Conservation (phyloP, 35 echinoderm and acorn worm genomes). For the Heliocidaris erythrogramma region DNA sequence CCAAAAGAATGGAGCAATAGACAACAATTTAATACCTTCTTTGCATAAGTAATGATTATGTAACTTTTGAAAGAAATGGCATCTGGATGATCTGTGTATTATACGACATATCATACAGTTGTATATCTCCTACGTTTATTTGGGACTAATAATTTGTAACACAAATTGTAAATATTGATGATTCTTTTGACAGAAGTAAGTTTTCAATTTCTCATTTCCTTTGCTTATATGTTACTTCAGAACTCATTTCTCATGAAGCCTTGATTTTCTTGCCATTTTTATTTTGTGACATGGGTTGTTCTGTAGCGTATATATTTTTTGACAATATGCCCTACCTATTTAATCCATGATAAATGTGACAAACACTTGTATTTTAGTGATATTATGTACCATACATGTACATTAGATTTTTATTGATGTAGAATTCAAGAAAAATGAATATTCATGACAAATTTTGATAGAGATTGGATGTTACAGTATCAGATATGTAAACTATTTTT, state of each 20-base stretch:
- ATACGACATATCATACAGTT: too few species aligned
- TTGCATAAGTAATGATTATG: not conserved
- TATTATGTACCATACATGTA: too few species aligned
- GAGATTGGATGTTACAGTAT: too few species aligned
- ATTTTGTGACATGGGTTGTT: not conserved
- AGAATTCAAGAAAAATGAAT: too few species aligned
- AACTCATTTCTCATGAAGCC: not conserved
- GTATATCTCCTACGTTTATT: not conserved
- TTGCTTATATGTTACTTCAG: not conserved
- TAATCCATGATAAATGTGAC: not conserved
- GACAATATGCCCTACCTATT: not conserved
- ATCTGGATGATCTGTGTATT: not conserved
- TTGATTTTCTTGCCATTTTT: conserved; percentile 4
- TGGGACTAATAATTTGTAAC: not conserved
- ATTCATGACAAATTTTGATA: too few species aligned
- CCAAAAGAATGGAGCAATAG: not conserved
- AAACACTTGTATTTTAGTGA: not conserved
- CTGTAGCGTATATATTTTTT: not conserved
- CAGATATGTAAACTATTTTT: too few species aligned
- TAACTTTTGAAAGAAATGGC: not conserved
- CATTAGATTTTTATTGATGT: too few species aligned
- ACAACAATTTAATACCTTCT: not conserved
- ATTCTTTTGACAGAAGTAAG: not conserved
- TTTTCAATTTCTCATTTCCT: not conserved
- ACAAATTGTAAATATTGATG: not conserved